Percentiles rank a stretch among this genome's conserved stretches.
Conservation (phyloP, 2,888 invertebrate genomes). For the Apotomis capreana region DNA sequence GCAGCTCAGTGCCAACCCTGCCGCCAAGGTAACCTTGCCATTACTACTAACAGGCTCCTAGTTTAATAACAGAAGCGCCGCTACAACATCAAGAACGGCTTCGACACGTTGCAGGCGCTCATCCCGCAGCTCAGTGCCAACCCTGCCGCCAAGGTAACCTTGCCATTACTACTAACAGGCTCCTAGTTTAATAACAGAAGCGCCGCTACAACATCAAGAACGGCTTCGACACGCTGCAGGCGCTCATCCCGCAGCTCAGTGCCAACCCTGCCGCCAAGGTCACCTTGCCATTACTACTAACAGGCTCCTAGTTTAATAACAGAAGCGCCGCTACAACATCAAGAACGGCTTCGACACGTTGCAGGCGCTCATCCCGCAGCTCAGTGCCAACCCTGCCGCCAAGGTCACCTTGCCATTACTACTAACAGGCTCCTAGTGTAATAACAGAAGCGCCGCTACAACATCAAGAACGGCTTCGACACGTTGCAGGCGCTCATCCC, state of each 20-base stretch:
- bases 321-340: conserved; percentile 97
- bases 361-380: conserved; percentile 95
- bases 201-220: conserved; percentile 97
- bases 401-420: conserved; percentile 83
- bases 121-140: conserved; percentile 96
- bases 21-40: conserved; percentile 86
- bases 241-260: conserved; percentile 94
- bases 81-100: conserved; percentile 98
- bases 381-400: conserved; percentile 94
- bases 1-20: conserved; percentile 94
- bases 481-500: conserved; percentile 96
- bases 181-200: no score
- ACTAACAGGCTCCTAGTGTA: no score
- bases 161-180: no score
- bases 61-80: conserved; percentile 98
- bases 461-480: conserved; percentile 98
- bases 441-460: conserved; percentile 97
- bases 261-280: conserved; percentile 96
- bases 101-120: conserved; percentile 95
- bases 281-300: conserved; percentile 1
- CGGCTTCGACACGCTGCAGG: conserved; percentile 97
- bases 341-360: conserved; percentile 98
- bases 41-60: no score
- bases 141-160: conserved; percentile 91
- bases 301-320: no score